Evolutionary conservation across 1,140 invertebrate genomes (phyloP).

Genomic region (Akabosia matsudoensis): DNA sequence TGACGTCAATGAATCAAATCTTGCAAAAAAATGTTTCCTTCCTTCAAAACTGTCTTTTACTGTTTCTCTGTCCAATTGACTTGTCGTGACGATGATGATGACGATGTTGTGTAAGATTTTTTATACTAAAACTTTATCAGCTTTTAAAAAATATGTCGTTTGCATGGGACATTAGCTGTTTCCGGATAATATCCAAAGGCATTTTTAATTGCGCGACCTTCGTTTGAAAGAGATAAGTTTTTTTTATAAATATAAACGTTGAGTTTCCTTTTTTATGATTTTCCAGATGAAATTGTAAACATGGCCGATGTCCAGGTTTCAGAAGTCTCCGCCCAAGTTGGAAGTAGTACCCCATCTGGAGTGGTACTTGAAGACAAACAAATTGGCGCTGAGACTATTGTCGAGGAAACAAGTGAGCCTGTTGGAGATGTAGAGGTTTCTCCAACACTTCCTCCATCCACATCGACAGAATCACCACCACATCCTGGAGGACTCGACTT

Average conservation of each 20-base stretch:
- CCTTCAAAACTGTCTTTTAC: neutral
- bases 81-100: neutral
- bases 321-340: no score
- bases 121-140: neutral
- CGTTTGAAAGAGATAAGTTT: no score
- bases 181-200: neutral
- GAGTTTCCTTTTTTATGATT: no score
- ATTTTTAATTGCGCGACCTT: neutral
- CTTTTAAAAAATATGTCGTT: neutral
- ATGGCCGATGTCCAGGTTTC: no score
- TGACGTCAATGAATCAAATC: slow-evolving; percentile 5
- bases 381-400: no score
- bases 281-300: no score
- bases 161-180: neutral
- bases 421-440: no score
- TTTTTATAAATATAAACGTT: no score
- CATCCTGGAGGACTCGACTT: neutral
- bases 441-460: neutral
- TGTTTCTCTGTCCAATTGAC: neutral
- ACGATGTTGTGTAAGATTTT: neutral
- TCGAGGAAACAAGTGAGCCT: no score
- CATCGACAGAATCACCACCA: no score
- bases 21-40: slow-evolving; percentile 12
- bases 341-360: no score
- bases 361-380: no score